Conservation (phyloP, 2,113 vertebrate species). For the Serinus canaria region DNA sequence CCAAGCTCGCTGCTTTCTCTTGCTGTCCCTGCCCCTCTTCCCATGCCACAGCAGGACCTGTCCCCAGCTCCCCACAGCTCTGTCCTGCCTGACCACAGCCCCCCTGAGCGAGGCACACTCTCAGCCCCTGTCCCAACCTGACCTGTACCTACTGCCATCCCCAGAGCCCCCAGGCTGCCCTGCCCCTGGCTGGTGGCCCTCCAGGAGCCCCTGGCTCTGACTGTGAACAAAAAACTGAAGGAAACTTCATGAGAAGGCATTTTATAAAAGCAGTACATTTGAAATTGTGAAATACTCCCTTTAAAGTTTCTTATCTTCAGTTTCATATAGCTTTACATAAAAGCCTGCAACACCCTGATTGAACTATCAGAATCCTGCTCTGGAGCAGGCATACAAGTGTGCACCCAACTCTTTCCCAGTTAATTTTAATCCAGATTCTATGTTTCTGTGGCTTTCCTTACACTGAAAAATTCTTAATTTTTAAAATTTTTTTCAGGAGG, state of each 20-base stretch:
- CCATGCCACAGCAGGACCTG: rapidly evolving
- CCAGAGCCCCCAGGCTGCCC: rapidly evolving
- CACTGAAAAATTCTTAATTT: background rate
- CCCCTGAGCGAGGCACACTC: rapidly evolving
- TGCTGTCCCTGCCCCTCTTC: background rate
- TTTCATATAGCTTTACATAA: background rate
- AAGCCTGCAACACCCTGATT: background rate
- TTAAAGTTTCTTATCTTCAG: background rate
- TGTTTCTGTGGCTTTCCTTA: background rate
- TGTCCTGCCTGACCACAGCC: background rate
- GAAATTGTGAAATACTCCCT: background rate
- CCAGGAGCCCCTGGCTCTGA: background rate
- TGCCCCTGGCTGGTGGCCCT: background rate
- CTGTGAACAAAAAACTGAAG: background rate
- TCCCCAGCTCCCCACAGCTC: background rate
- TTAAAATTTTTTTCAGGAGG: background rate
- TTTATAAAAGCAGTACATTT: background rate
- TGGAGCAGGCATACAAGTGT: background rate
- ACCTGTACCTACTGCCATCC: too few relatives aligned
- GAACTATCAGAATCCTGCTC: background rate
- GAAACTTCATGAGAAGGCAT: background rate
- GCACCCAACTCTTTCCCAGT: background rate
- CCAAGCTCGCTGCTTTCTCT: rapidly evolving
- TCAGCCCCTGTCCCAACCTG: background rate
- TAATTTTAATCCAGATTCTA: rapidly evolving